Evolutionary conservation across 2,113 vertebrate genomes (phyloP).

Genomic region (Sula dactylatra): DNA sequence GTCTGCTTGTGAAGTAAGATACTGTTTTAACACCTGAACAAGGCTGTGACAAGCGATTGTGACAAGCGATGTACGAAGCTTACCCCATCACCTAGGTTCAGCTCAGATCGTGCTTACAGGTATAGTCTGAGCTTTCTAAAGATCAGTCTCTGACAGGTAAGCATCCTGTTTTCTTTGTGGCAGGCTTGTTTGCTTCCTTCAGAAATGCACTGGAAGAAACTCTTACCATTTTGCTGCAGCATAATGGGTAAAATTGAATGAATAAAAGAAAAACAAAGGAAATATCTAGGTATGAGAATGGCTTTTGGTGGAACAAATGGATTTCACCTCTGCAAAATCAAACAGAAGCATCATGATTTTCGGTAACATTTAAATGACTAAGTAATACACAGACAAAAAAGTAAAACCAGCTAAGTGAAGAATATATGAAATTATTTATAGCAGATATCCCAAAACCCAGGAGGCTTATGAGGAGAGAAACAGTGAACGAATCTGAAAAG

Average conservation of each 20-base stretch:
- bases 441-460: not conserved
- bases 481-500: not conserved
- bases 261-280: constrained; percentile 11
- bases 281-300: not conserved
- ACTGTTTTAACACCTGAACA: constrained; percentile 1
- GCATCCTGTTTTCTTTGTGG: not conserved
- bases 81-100: not conserved
- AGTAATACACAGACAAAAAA: not conserved
- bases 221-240: not conserved
- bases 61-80: not conserved
- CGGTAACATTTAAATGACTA: constrained; percentile 46
- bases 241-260: constrained; percentile 1
- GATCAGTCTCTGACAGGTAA: not conserved
- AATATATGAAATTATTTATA: constrained; percentile 8
- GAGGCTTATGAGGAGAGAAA: not conserved
- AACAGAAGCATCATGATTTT: constrained; percentile 32
- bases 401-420: constrained; percentile 27
- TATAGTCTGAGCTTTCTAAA: not conserved
- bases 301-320: constrained; percentile 35
- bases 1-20: not conserved
- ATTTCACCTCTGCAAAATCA: constrained; percentile 46
- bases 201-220: not conserved
- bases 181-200: not conserved
- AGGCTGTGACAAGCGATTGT: not conserved
- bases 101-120: not conserved